Conservation (phyloP, 2,113 vertebrate genomes). For the Tonatia bakeri region DNA sequence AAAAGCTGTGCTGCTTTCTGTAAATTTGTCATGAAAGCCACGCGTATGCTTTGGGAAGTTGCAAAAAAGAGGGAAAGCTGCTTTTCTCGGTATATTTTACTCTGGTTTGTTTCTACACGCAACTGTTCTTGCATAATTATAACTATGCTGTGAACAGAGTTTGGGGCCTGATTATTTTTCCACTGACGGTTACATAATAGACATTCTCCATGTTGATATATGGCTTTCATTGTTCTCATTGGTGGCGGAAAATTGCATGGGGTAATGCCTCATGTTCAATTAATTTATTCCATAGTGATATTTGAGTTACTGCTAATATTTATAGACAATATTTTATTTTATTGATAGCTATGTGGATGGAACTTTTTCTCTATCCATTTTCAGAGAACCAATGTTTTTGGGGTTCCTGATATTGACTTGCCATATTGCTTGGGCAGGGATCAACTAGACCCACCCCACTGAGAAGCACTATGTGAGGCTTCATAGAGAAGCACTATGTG, state of each 20-base stretch:
- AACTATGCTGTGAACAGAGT: background rate
- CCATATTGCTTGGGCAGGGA: background rate
- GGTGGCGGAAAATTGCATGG: background rate
- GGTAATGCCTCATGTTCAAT: background rate
- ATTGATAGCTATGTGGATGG: background rate
- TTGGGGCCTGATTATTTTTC: slow-evolving; percentile 10
- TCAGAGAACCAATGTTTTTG: background rate
- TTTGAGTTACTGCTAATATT: background rate
- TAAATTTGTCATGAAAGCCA: background rate
- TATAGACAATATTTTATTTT: background rate
- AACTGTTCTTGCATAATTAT: slow-evolving; percentile 23
- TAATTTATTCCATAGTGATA: background rate
- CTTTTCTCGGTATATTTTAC: background rate
- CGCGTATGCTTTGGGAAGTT: background rate
- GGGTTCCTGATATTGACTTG: background rate
- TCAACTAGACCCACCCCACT: background rate
- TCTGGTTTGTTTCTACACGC: background rate
- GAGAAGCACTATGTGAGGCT: background rate
- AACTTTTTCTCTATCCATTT: background rate
- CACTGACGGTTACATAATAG: slow-evolving; percentile 28
- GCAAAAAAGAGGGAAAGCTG: background rate
- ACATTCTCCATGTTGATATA: slow-evolving; percentile 8
- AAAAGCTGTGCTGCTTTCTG: background rate
- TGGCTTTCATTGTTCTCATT: background rate
- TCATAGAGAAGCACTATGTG: background rate